Percentiles rank a stretch among this genome's conserved stretches.
Conservation (phyloP, 2,888 invertebrate genomes). For the Prosapia bicincta region DNA sequence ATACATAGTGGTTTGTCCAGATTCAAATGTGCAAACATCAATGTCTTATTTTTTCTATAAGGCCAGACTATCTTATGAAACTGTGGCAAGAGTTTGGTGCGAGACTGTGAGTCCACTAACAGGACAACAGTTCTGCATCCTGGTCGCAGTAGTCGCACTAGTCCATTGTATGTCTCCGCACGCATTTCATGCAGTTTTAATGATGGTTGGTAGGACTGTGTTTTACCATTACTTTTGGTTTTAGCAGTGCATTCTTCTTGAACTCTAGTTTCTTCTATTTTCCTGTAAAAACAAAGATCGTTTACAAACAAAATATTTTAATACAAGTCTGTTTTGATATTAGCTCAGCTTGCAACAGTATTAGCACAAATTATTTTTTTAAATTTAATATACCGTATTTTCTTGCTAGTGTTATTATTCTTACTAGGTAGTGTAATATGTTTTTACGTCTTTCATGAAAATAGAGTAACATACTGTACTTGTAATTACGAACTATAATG, state of each 20-base stretch:
- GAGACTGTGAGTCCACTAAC: conserved; percentile 84
- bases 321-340: too few species aligned
- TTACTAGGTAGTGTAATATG: too few species aligned
- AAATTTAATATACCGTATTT: too few species aligned
- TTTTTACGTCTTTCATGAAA: too few species aligned
- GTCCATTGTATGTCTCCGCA: conserved; percentile 92
- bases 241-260: conserved; percentile 48
- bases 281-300: conserved; percentile 43
- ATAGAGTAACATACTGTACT: too few species aligned
- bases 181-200: conserved; percentile 86
- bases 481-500: too few species aligned
- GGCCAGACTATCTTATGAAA: conserved; percentile 96
- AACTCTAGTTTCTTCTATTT: conserved; percentile 58
- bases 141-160: conserved; percentile 88
- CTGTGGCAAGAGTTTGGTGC: conserved; percentile 79
- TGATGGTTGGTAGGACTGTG: conserved; percentile 53
- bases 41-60: conserved; percentile 95
- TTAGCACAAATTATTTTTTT: too few species aligned
- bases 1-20: conserved; percentile 64
- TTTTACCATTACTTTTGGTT: conserved; percentile 43
- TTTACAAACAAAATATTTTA: too few species aligned
- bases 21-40: conserved; percentile 91
- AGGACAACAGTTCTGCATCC: conserved; percentile 92
- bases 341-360: too few species aligned
- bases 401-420: too few species aligned